Evolutionary conservation across 2,888 invertebrate genomes (phyloP).

Genomic region (Chrysotoxum bicinctum): DNA sequence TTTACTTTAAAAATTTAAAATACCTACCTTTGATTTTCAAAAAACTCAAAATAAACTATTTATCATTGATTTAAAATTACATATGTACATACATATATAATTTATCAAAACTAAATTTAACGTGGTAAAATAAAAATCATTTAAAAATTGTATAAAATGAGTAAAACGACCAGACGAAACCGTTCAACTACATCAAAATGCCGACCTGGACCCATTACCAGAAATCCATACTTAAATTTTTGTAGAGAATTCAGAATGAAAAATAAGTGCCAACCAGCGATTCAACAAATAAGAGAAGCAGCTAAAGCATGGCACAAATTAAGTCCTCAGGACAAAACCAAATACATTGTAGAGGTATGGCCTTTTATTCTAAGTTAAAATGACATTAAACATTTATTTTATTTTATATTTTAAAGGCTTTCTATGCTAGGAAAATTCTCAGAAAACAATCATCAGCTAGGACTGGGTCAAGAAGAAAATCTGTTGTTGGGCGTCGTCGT

Average conservation of each 20-base stretch:
- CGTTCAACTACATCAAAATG: not conserved
- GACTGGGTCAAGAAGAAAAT: not conserved
- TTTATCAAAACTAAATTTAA: not conserved
- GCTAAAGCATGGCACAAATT: constrained; percentile 22
- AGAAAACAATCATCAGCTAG: not conserved
- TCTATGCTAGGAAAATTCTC: constrained; percentile 1
- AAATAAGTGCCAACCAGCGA: not conserved
- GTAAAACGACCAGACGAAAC: not conserved
- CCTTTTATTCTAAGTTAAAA: no score
- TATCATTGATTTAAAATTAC: not conserved
- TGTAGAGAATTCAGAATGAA: constrained; percentile 9
- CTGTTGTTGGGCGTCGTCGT: not conserved
- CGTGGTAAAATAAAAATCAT: not conserved
- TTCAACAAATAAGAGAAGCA: not conserved
- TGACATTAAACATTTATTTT: no score
- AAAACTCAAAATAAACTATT: not conserved
- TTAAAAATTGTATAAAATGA: not conserved
- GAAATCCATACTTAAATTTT: constrained; percentile 39
- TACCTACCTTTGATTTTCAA: no score
- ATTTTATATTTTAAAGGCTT: constrained; percentile 7
- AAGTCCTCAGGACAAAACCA: not conserved
- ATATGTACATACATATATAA: no score
- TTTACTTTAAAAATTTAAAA: not conserved
- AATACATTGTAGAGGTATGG: constrained; percentile 27
- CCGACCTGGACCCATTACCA: not conserved